Base-by-base conservation (phyloP, 2,888 invertebrate genomes). In the Eurytoma californica region DNA sequence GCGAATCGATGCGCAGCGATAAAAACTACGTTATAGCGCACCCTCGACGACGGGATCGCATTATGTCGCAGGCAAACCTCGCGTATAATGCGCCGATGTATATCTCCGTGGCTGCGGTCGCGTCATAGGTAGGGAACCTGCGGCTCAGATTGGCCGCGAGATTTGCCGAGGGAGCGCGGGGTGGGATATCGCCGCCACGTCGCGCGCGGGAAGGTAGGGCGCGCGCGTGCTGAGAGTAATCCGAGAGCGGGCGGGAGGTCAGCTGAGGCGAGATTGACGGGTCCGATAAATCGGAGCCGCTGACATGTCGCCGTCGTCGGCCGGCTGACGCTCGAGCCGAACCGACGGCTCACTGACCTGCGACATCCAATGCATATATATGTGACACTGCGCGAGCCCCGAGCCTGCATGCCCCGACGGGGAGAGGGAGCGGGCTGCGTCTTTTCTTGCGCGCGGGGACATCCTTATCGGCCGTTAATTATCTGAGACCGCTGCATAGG, bases 311-410 rank as follows among this genome's bases (percentile, higher is more conserved):
- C 28, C 67, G 66, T 49, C 49, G 49, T 9, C 28, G 20, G n/a
- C 13, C 47, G 65, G 49, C 39, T 39, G 74, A 66, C 70, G 69
- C 67, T 9, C 39, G 86, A 89, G 85, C 83, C 86, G 86, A 87
- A 84, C 85, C 87, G 90, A 90, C 90, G 88, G 86, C 89, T 83
- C 89, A 90, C 87, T 90, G 90, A 90, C 90, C 90, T 88, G 90
- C 89, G 87, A 90, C 24, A 90, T 90, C 88, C 89, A 88, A 88
- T 89, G 89, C 89, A 88, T 88, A 87, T 82, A 84, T 72, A 70
- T 67, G 61, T 39, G 12, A 28, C 18, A 18, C 65, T 18, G 18
- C 13, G 63, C 28, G 63, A 28, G 61, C 28, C 51, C 16, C 13
- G 39, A 14, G 28, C 20, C 12, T n/a, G 18, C 57, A 68, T 58